These are phyloP conservation scores for Bombus superbus DNA, from an alignment of 1,140 invertebrate genomes.

Conservation along the genomic window DNA sequence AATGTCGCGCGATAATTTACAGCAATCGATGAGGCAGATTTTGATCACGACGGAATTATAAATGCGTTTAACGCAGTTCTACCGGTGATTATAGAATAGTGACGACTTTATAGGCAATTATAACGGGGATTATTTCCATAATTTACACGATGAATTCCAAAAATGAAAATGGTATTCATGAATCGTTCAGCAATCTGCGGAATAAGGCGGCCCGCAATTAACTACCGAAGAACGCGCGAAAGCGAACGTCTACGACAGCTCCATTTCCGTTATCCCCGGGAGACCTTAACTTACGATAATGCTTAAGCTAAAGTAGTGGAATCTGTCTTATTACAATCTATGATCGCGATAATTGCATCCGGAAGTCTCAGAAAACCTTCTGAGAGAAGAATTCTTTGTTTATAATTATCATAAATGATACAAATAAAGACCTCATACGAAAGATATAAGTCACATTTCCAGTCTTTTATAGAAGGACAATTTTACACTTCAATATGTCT, in stretches of 20 bases:
- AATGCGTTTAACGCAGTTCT: background rate
- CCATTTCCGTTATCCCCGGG: slow-evolving; percentile 58
- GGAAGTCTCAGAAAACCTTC: background rate
- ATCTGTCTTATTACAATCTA: slow-evolving; percentile 52
- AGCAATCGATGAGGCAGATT: slow-evolving; percentile 9
- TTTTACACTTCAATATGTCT: too few species aligned
- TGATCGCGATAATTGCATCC: slow-evolving; percentile 29
- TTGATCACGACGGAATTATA: slow-evolving; percentile 14
- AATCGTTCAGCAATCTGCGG: slow-evolving; percentile 46
- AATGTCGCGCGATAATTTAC: background rate
- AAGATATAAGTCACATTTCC: too few species aligned
- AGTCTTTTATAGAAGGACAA: too few species aligned
- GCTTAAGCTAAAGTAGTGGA: slow-evolving; percentile 45
- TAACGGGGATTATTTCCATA: slow-evolving; percentile 16
- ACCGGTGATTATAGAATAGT: background rate
- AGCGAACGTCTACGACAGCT: slow-evolving; percentile 50
- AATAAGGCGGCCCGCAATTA: slow-evolving; percentile 42
- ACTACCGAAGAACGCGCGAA: slow-evolving; percentile 28
- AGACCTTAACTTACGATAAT: slow-evolving; percentile 60
- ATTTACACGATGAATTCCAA: slow-evolving; percentile 6
- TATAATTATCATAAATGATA: background rate
- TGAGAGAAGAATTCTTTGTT: background rate
- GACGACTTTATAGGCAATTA: slow-evolving; percentile 31
- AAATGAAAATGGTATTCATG: slow-evolving; percentile 29
- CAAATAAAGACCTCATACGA: too few species aligned